phyloP scores from a whole-genome alignment of 2,113 vertebrate genomes.

The Talpa occidentalis region DNA sequence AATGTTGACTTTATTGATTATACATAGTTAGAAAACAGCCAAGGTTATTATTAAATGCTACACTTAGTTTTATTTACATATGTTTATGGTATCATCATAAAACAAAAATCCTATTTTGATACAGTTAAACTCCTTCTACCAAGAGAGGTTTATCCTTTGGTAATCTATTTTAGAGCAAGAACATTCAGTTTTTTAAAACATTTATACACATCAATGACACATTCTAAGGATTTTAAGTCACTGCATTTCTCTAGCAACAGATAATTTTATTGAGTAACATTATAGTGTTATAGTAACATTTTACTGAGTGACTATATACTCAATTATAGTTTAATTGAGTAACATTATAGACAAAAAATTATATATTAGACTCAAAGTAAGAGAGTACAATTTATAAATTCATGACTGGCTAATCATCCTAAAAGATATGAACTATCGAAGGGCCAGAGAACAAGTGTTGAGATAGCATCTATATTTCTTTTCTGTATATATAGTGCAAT shows the following conservation, averaged over 20 bases:
- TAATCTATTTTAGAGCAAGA: conserved; percentile 28
- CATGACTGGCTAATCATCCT: background rate
- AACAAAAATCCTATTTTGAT: conserved; percentile 39
- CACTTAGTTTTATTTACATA: conserved; percentile 34
- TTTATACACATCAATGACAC: conserved; percentile 5
- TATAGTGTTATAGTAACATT: background rate
- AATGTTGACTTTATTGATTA: conserved; percentile 55
- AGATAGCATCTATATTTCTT: background rate
- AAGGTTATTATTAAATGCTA: conserved; percentile 51
- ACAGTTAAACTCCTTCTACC: background rate
- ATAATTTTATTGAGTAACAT: conserved; percentile 23
- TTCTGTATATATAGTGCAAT: too few relatives aligned
- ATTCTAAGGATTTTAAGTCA: conserved; percentile 42
- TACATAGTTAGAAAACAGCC: conserved; percentile 42
- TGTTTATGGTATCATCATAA: conserved; percentile 11
- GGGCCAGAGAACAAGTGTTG: background rate
- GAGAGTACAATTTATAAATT: conserved; percentile 20
- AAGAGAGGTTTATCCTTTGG: background rate
- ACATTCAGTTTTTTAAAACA: conserved; percentile 34
- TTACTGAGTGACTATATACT: too few relatives aligned
- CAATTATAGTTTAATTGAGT: conserved; percentile 29
- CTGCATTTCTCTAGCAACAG: conserved; percentile 44
- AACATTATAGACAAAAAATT: background rate
- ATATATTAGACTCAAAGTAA: background rate
- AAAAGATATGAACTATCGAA: background rate